These are phyloP conservation scores for Lophura nycthemera DNA, from an alignment of 2,113 vertebrate genomes.

Conservation along the genomic window DNA sequence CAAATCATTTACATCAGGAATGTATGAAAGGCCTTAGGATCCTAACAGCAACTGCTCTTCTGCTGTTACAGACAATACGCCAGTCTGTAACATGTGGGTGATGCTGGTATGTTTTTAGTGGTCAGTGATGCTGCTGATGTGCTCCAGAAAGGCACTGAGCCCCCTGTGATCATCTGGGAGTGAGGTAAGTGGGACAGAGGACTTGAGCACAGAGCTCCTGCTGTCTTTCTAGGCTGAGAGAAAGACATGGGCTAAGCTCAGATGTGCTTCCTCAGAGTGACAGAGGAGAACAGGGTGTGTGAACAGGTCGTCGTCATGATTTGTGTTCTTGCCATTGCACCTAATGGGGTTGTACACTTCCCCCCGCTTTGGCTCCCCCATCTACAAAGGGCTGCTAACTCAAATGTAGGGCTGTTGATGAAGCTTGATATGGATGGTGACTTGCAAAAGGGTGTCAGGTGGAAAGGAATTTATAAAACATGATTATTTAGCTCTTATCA, in stretches of 20 bases:
- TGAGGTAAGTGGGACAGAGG: background rate
- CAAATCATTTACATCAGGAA: background rate
- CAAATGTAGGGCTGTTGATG: background rate
- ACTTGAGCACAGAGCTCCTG: background rate
- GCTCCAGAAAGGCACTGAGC: rapidly evolving
- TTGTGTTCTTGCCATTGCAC: background rate
- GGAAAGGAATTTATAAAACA: background rate
- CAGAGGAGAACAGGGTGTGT: background rate
- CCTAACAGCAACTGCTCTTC: background rate
- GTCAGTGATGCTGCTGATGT: background rate
- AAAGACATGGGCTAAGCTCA: background rate
- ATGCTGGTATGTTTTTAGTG: background rate
- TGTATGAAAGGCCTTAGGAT: background rate
- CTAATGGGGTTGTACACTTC: background rate
- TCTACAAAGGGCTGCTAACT: background rate
- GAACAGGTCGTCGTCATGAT: background rate
- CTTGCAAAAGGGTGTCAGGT: background rate
- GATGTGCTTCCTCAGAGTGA: background rate
- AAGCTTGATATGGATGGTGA: background rate
- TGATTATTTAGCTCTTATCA: background rate
- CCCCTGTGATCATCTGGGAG: background rate
- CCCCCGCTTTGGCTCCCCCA: background rate
- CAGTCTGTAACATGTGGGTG: rapidly evolving
- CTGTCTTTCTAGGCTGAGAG: background rate
- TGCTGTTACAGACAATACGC: rapidly evolving